phyloP scores from a whole-genome alignment of 2,888 invertebrate genomes.

The Sisyra terminalis region DNA sequence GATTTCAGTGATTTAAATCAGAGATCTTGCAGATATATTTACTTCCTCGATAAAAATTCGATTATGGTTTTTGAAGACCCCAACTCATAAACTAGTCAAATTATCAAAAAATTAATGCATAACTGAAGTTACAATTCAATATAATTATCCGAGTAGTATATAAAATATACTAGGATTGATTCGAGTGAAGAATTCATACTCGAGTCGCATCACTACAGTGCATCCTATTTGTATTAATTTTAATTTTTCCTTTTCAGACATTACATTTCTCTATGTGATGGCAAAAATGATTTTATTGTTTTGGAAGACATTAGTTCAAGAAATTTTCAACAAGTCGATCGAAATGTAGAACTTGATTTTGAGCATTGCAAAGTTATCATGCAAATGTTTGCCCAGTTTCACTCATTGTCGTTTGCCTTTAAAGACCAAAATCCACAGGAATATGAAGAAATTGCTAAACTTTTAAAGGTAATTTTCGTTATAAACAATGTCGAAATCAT shows the following conservation, averaged over 20 bases:
- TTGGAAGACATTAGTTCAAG: constrained; percentile 24
- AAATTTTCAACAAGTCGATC: constrained; percentile 20
- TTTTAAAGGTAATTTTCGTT: constrained; percentile 17
- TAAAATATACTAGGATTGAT: too few species aligned
- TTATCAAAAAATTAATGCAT: background rate
- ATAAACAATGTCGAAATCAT: too few species aligned
- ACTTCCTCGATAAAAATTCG: too few species aligned
- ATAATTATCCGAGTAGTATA: too few species aligned
- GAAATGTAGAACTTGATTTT: constrained; percentile 20
- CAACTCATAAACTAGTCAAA: too few species aligned
- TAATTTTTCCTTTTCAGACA: constrained; percentile 18
- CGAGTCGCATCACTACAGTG: too few species aligned
- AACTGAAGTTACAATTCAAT: background rate
- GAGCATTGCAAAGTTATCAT: constrained; percentile 22
- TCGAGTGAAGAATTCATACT: too few species aligned
- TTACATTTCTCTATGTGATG: constrained; percentile 22
- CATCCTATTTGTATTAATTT: too few species aligned
- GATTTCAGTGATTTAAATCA: too few species aligned
- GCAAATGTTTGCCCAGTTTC: constrained; percentile 26
- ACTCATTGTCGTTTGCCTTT: constrained; percentile 27
- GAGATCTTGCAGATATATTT: too few species aligned
- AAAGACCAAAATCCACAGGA: constrained; percentile 24
- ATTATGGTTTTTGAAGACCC: too few species aligned
- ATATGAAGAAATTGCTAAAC: constrained; percentile 18
- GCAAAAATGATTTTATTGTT: constrained; percentile 26